Conservation (phyloP, 2,888 invertebrate species). For the Mayetiola destructor region DNA sequence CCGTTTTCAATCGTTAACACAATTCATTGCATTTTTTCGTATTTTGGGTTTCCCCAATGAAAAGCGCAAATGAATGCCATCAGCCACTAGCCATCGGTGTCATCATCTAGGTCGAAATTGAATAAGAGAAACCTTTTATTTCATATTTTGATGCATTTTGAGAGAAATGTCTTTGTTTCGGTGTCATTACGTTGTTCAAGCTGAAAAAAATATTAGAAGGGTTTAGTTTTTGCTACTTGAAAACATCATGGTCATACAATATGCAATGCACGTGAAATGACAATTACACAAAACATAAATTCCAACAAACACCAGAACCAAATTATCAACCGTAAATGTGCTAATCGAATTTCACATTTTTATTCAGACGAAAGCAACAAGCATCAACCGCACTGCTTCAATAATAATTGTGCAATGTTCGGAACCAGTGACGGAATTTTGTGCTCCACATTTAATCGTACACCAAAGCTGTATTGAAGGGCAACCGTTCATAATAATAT, state of each 20-base stretch:
- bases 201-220: neutral
- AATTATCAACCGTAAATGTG: constrained; percentile 1
- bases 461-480: too few relatives aligned
- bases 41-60: too few relatives aligned
- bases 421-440: too few relatives aligned
- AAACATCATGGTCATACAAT: neutral
- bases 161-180: neutral
- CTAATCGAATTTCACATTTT: constrained; percentile 5
- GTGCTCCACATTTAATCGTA: too few relatives aligned
- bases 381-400: neutral
- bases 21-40: too few relatives aligned
- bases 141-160: too few relatives aligned
- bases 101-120: constrained; percentile 3
- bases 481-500: too few relatives aligned
- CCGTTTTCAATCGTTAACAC: constrained; percentile 6
- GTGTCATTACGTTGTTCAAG: neutral
- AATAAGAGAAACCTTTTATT: constrained; percentile 5
- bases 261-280: neutral
- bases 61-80: constrained; percentile 1
- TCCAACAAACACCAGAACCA: neutral
- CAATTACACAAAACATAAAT: constrained; percentile 2
- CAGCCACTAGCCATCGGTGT: constrained; percentile 2
- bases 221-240: neutral
- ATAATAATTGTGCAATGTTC: too few relatives aligned
- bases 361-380: neutral